Evolutionary conservation across 1,140 invertebrate genomes (phyloP).

Genomic region (Lordiphosa clarofinis): DNA sequence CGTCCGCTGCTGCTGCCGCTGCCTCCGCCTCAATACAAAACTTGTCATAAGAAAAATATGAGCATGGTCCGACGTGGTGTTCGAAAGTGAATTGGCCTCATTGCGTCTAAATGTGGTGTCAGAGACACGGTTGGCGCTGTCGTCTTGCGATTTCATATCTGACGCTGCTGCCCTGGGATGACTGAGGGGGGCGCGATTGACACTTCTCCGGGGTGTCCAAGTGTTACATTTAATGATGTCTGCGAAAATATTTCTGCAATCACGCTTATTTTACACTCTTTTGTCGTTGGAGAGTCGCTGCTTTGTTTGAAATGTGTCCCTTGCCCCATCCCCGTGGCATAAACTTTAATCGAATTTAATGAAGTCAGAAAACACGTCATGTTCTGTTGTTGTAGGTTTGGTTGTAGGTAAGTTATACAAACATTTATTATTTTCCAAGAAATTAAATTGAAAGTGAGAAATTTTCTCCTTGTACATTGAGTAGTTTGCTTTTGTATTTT

Average conservation of each 20-base stretch:
- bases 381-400: constrained; percentile 25
- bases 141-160: constrained; percentile 36
- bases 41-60: constrained; percentile 43
- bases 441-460: constrained; percentile 57
- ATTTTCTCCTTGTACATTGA: constrained; percentile 55
- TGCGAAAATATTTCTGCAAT: constrained; percentile 57
- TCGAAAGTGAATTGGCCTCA: constrained; percentile 64
- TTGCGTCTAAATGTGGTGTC: constrained; percentile 72
- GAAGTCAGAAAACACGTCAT: constrained; percentile 11
- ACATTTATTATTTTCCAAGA: constrained; percentile 64
- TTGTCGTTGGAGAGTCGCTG: constrained; percentile 3
- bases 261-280: constrained; percentile 34
- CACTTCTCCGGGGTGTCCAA: constrained; percentile 48
- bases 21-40: constrained; percentile 23
- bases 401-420: constrained; percentile 42
- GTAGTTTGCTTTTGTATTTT: constrained; percentile 27
- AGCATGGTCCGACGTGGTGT: constrained; percentile 5
- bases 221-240: constrained; percentile 66
- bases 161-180: neutral
- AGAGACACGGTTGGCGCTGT: constrained; percentile 27
- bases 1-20: neutral
- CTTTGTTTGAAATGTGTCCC: constrained; percentile 2
- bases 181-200: constrained; percentile 30
- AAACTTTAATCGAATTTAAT: constrained; percentile 38
- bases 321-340: no score